Evolutionary conservation across 2,888 invertebrate genomes (phyloP).

Genomic region (Tridacna gigas): DNA sequence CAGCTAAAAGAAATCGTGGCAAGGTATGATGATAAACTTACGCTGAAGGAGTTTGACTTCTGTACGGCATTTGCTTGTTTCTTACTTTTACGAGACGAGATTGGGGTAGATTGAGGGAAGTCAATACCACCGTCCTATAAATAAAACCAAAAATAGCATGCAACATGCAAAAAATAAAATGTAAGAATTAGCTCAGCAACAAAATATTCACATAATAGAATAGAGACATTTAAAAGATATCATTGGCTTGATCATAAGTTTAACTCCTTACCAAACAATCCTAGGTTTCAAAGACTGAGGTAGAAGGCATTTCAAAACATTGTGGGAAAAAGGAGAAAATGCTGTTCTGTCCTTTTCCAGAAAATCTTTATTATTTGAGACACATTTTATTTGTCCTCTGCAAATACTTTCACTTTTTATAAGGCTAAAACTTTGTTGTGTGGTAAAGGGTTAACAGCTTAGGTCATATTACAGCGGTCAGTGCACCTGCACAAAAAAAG

Average conservation of each 20-base stretch:
- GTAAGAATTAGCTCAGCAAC: constrained; percentile 21
- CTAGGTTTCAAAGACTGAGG: not conserved
- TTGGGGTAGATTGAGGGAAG: constrained; percentile 78
- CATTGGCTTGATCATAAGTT: not conserved
- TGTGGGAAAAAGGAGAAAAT: too few relatives aligned
- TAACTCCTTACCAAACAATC: not conserved
- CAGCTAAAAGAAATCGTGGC: not conserved
- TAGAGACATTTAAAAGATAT: not conserved
- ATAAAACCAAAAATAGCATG: constrained; percentile 68
- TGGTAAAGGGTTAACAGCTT: too few relatives aligned
- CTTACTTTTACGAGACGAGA: constrained; percentile 86
- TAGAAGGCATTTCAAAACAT: too few relatives aligned
- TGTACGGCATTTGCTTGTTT: constrained; percentile 84
- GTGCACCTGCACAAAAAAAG: too few relatives aligned
- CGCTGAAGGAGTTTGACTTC: constrained; percentile 85
- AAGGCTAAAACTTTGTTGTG: too few relatives aligned
- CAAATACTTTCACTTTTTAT: too few relatives aligned
- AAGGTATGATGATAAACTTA: constrained; percentile 74
- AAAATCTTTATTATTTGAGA: too few relatives aligned
- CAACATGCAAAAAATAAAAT: constrained; percentile 65
- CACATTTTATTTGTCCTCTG: too few relatives aligned
- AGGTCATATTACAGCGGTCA: too few relatives aligned
- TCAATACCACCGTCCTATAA: constrained; percentile 76
- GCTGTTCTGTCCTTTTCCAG: too few relatives aligned
- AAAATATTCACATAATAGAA: constrained; percentile 3